Base-by-base conservation (phyloP, 2,888 invertebrate species). In the Alitta virens region DNA sequence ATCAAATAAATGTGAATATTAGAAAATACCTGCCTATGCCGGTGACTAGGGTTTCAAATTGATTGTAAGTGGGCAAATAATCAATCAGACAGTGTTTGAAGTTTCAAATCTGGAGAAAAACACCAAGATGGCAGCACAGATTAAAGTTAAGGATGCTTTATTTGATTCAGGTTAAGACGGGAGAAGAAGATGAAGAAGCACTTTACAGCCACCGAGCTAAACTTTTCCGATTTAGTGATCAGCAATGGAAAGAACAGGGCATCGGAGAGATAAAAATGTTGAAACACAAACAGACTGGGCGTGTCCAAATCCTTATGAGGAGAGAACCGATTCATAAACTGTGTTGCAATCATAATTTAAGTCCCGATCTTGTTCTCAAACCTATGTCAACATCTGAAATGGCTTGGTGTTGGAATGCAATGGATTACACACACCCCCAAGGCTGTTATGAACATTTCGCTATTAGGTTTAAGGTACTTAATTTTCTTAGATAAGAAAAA, bases 171-270 rank as follows among this genome's bases (percentile, higher is more conserved):
- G 88, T 93, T 1, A 89, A 86, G 54, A 94, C 94, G 0, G 94
- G 96, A 0, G 95, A 97, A 82, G 96, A 97, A 80, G 90, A 94
- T 21, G 95, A 96, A 78, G 80, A 70, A 7, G 77, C 87, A 0
- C 82, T 93, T 71, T 95, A 92, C 78, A 87, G 87, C 68, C 86
- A 88, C n/a, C 86, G 92, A 60, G 91, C 92, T 0, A 94, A 94
- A 82, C 83, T 96, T 7, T 94, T 86, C 80, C 78, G 85, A 2
- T 82, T 79, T 67, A 69, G 59, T 1, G 72, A 72, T 14, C 72
- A 72, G 5, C 83, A 84, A 65, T 84, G 82, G 80, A 84, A 83
- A 70, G 60, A 60, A 40, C 54, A 83, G 26, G 84, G 84, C 1
- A 69, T 82, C 3, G 86, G 86, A 1, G 82, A 84, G 51, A 65